Evolutionary conservation across 2,797 vertebrate genomes (phyloP), one percentile per base, ranked within the genome.

Genomic region (Okamejei kenojei): DNA sequence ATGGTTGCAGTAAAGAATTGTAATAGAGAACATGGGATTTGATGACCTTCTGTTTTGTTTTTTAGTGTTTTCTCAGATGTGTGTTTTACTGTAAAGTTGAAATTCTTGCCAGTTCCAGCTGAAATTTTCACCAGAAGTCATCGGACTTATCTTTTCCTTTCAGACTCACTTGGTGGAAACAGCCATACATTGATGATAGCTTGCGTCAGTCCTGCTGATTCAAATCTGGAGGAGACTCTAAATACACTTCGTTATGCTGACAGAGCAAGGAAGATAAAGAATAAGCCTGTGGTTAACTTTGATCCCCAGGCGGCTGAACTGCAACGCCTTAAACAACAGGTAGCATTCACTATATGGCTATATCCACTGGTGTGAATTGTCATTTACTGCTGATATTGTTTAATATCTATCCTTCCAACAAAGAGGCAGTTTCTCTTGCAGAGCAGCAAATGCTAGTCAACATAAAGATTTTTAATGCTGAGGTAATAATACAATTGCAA

Each of bases 121-220:
- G 45, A 76, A 23, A 26, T 76, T 76, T 76, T 78, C 76, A 78
- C n/a, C 76, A n/a, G 76, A 32, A 11, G 29, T 32, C 21, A 23
- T 32, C 29, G n/a, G 7, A 2, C 0, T 0, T 17, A 76, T 4
- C 65, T 93, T 58, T 81, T 38, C 93, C 94, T 73, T 93, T 77
- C 95, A 99, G 98, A 99, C 95, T 99, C 98, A 15, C 94, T 99
- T 93, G 99, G 99, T 90, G 98, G 99, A 23, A 99, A 99, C 93
- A 99, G 98, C 95, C 98, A 99, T 95, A 99, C 98, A 0, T 95
- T 99, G 90, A 99, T 99, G 98, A 98, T 99, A 0, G 98, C 99
- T 0, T 99, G 99, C 23, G 79, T 99, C 93, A 99, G 99, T 94
- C 98, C 98, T 19, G 99, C 98, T 0, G 98, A 99, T 95, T 99